Base-by-base conservation (phyloP, 2,113 vertebrate species). In the Fregetta grallaria region DNA sequence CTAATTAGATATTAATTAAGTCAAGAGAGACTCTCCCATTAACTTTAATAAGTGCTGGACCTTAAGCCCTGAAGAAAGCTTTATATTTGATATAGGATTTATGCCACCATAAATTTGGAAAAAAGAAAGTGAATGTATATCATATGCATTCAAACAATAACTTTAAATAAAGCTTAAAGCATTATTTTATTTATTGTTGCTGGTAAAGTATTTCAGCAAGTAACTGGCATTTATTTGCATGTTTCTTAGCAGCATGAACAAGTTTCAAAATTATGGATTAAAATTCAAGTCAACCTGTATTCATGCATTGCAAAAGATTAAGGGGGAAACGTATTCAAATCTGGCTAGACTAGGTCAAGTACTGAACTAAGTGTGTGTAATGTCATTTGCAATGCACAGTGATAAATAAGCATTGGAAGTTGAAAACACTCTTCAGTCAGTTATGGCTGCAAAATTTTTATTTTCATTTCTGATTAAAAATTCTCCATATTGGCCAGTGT, bases 191-290 rank as follows among this genome's bases (percentile, higher is more conserved):
- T 93, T 94, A 86, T 63, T 86, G 74, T 25, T 62, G 25, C 42
- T 75, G 74, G 75, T 75, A 88, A 86, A 75, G 40, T 92, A n/a
- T 52, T 90, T 82, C 75, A 92, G 66, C n/a, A 79, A 90, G 52
- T 68, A 86, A 26, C 12, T 85, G 56, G 50, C 42, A 88, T 62
- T 90, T 95, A 85, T 96, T 96, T 92, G 32, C 88, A 88, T 88
- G 17, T n/a, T 85, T 86, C 56, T 78, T 81, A 90, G 15, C 67
- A 80, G 32, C 67, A 83, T 56, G 71, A 88, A 29, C 29, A 86
- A 79, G 45, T 88, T 92, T 29, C 44, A 94, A 95, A 95, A 91
- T 79, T n/a, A 83, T 61, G 50, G 34, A 92, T 94, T 91, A 79
- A 91, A 91, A 95, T 92, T 91, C 62, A 92, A 73, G 79, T 58